Conservation (phyloP, 2,888 invertebrate species). For the Epirrhoe tristata region DNA sequence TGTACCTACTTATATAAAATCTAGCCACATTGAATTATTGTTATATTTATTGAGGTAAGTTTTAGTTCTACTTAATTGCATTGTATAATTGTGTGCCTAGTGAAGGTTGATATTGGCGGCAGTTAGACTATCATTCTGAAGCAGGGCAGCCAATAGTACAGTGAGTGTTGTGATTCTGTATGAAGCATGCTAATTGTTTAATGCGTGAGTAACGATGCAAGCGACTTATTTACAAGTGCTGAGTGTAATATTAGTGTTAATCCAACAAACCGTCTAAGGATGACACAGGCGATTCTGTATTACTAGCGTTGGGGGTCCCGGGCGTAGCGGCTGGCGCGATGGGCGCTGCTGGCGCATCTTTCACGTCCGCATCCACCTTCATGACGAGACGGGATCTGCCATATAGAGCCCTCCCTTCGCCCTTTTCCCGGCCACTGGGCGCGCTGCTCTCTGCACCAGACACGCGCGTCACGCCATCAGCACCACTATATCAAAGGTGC, state of each 20-base stretch:
- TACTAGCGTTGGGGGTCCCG: conserved; percentile 70
- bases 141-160: conserved; percentile 20
- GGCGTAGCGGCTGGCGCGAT: conserved; percentile 60
- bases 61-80: conserved; percentile 11
- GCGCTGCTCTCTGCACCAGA: conserved; percentile 73
- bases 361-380: conserved; percentile 72
- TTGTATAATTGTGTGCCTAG: conserved; percentile 1
- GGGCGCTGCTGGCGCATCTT: conserved; percentile 65
- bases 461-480: conserved; percentile 66
- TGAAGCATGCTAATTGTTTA: conserved; percentile 31
- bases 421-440: conserved; percentile 56
- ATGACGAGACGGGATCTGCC: conserved; percentile 61
- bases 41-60: not conserved
- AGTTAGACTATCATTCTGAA: conserved; percentile 24
- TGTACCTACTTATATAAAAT: not conserved
- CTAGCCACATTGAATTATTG: not conserved
- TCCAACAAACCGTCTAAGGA: conserved; percentile 80
- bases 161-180: conserved; percentile 11
- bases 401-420: conserved; percentile 62
- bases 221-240: conserved; percentile 53
- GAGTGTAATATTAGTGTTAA: conserved; percentile 48
- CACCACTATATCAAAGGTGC: conserved; percentile 55
- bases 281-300: conserved; percentile 78
- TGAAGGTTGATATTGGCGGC: conserved; percentile 7
- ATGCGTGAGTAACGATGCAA: conserved; percentile 50